Percentiles rank a stretch among this genome's conserved stretches.
Conservation (phyloP, 2,797 vertebrate species). For the Emys orbicularis region DNA sequence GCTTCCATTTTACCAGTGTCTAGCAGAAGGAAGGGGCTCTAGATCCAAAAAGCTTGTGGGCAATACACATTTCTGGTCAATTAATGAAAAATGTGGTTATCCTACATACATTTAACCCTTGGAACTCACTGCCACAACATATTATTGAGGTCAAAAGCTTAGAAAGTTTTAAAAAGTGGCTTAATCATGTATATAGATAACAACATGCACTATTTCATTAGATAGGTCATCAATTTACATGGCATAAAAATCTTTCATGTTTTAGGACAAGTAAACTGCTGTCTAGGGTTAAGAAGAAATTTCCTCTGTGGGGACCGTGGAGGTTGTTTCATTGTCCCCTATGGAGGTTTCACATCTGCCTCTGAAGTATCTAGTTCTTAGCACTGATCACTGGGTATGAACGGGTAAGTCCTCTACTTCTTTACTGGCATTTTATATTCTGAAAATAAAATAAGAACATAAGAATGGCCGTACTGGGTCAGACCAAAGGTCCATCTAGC, state of each 20-base stretch:
- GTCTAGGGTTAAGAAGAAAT: too few species aligned
- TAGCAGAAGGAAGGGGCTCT: background rate
- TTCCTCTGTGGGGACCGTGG: too few species aligned
- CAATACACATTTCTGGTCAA: rapidly evolving
- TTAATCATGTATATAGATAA: background rate
- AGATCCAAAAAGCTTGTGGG: background rate
- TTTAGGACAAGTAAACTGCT: too few species aligned
- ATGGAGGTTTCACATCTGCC: background rate
- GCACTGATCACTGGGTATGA: background rate
- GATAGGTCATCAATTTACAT: background rate
- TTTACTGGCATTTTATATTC: background rate
- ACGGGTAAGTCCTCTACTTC: background rate
- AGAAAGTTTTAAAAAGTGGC: background rate
- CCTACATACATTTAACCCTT: background rate
- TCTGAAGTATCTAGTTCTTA: background rate
- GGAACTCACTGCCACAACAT: background rate
- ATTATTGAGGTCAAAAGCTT: background rate
- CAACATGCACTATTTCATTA: background rate
- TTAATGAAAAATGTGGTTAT: background rate
- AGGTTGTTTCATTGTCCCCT: background rate
- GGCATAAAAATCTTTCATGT: background rate
- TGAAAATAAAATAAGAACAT: background rate
- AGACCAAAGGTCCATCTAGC: too few species aligned
- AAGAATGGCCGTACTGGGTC: too few species aligned
- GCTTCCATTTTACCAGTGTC: background rate